phyloP scores from a whole-genome alignment of 2,797 vertebrate genomes.

The Tympanoctomys barrerae region DNA sequence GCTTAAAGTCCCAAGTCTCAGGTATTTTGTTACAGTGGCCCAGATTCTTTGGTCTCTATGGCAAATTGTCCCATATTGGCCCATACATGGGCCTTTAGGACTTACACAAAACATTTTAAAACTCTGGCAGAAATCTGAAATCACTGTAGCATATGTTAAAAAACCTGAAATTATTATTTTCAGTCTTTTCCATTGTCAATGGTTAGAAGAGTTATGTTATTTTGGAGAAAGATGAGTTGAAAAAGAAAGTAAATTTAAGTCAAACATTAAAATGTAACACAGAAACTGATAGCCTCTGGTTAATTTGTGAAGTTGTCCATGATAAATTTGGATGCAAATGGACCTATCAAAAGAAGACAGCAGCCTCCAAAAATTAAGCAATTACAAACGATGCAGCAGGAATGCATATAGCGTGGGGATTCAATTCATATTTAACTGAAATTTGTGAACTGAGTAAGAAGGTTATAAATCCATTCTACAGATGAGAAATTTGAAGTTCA shows the following conservation, averaged over 20 bases:
- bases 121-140: background rate
- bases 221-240: background rate
- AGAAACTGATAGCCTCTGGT: background rate
- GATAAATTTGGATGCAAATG: background rate
- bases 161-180: background rate
- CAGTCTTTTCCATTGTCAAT: background rate
- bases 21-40: background rate
- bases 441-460: background rate
- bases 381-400: background rate
- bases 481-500: constrained; percentile 18
- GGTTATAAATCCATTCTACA: constrained; percentile 19
- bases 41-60: background rate
- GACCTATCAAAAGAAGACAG: background rate
- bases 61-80: background rate
- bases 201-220: background rate
- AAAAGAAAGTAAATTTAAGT: background rate
- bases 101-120: background rate
- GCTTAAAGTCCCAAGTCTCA: background rate
- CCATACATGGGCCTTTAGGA: background rate
- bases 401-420: background rate
- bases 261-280: background rate
- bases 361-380: background rate
- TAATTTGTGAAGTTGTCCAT: background rate
- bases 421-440: constrained; percentile 25
- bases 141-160: background rate